Conservation (phyloP, 1,140 invertebrate genomes). For the Sitodiplosis mosellana region DNA sequence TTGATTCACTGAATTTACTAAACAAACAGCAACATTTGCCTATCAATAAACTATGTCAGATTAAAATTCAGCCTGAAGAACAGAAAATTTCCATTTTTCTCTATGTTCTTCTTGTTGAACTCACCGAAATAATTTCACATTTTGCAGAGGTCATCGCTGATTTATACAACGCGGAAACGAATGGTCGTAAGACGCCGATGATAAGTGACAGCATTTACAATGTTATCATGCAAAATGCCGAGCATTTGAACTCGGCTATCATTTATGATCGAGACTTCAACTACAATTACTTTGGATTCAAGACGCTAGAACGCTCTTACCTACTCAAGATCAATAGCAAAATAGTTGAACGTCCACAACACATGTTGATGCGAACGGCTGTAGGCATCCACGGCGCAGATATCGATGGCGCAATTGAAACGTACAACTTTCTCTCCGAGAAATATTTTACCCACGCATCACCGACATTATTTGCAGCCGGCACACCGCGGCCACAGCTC, state of each 20-base stretch:
- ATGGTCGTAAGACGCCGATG: slow-evolving; percentile 58
- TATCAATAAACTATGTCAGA: no score
- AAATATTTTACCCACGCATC: slow-evolving; percentile 68
- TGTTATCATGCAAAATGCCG: slow-evolving; percentile 69
- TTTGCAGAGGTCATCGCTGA: slow-evolving; percentile 78
- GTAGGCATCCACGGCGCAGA: slow-evolving; percentile 88
- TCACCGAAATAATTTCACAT: no score
- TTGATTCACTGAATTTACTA: no score
- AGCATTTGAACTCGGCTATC: slow-evolving; percentile 75
- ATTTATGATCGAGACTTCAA: slow-evolving; percentile 90
- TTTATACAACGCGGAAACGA: slow-evolving; percentile 56
- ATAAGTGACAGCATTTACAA: slow-evolving; percentile 63
- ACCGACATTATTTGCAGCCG: slow-evolving; percentile 60
- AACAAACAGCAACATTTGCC: no score
- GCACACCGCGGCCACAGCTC: slow-evolving; percentile 45
- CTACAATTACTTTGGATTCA: slow-evolving; percentile 96
- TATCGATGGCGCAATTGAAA: slow-evolving; percentile 61
- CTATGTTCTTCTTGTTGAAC: no score
- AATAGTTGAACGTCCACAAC: slow-evolving; percentile 86
- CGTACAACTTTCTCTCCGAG: slow-evolving; percentile 55
- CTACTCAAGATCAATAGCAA: slow-evolving; percentile 79
- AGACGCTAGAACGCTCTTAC: slow-evolving; percentile 90
- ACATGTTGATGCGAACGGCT: slow-evolving; percentile 92
- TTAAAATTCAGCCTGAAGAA: no score
- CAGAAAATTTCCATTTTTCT: no score